Evolutionary conservation across 2,113 vertebrate species (phyloP), one percentile per base, ranked within the genome.

Genomic region (Sturnira hondurensis): DNA sequence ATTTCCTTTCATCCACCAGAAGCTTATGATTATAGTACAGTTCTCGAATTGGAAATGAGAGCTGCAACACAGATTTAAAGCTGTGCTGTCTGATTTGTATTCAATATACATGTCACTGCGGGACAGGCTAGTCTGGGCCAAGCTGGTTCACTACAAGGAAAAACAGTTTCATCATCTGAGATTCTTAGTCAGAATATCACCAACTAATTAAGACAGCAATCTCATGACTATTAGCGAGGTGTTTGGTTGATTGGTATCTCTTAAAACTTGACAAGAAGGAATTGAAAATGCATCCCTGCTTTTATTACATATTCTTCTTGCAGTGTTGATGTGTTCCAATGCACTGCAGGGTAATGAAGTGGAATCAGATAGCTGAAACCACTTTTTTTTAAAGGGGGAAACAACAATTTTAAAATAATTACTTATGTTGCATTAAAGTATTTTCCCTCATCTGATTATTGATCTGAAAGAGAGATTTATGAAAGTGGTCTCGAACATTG

Each of bases 41-140:
- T 98, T 98, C 99, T 99, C 98, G 99, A 99, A 99, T 99, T 99
- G 98, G 98, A 99, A 99, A 99, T 99, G 99, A 99, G 99, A 98
- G 98, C 98, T 98, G 99, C 97, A 98, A 98, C 97, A 98, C 98
- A 98, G 98, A 98, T 98, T 98, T 98, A 98, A 98, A 99, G 97
- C 98, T 98, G 95, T 93, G 96, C 98, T 98, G 98, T 99, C 99
- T 99, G 99, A 99, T 99, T 99, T 99, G 99, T 99, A 99, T 99
- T 99, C 99, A 99, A 95, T 98, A 98, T 99, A 99, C 99, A 99
- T 98, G 99, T 99, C 98, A 99, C 98, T 99, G 99, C 98, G 98
- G 99, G 99, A 99, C 98, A 98, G 98, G 98, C 97, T 98, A 97
- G 98, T 98, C 98, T 98, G 90, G 98, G 98, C 98, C 98, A 94